Evolutionary conservation across 2,888 invertebrate species (phyloP).

Genomic region (Leptopilina myrica): DNA sequence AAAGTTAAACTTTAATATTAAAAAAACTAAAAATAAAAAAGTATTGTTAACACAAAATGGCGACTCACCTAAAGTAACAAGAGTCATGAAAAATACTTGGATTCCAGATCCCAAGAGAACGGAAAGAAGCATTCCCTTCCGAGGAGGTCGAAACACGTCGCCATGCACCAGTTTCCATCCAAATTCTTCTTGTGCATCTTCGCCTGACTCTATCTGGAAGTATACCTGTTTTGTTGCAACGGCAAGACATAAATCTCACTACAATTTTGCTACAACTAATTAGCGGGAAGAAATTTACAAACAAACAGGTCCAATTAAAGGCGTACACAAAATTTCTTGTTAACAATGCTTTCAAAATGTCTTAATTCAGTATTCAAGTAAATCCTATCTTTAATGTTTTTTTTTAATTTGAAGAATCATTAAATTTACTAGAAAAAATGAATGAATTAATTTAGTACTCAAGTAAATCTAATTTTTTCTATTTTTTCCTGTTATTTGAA

Average conservation of each 20-base stretch:
- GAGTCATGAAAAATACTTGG: slow-evolving; percentile 97
- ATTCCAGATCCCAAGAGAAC: slow-evolving; percentile 97
- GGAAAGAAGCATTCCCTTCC: slow-evolving; percentile 96
- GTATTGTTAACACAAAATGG: slow-evolving; percentile 38
- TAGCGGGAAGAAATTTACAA: slow-evolving; percentile 22
- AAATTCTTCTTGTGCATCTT: slow-evolving; percentile 96
- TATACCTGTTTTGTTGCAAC: slow-evolving; percentile 74
- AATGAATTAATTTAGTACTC: too few species aligned
- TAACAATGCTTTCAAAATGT: too few species aligned
- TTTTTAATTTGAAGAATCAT: too few species aligned
- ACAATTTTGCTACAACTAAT: slow-evolving; percentile 55
- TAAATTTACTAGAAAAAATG: too few species aligned
- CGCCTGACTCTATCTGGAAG: slow-evolving; percentile 86
- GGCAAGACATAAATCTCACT: slow-evolving; percentile 46
- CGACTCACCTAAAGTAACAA: slow-evolving; percentile 88
- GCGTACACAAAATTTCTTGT: too few species aligned
- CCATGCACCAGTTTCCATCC: slow-evolving; percentile 99
- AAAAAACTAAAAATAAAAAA: too few species aligned
- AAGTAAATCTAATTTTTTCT: too few species aligned
- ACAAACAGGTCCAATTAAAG: not conserved
- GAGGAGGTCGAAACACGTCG: slow-evolving; percentile 97
- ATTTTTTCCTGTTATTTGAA: too few species aligned
- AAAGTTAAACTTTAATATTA: too few species aligned
- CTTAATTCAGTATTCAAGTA: too few species aligned
- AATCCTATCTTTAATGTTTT: too few species aligned